Evolutionary conservation across 2,888 invertebrate species (phyloP).

Genomic region (Dryocosmus kuriphilus): DNA sequence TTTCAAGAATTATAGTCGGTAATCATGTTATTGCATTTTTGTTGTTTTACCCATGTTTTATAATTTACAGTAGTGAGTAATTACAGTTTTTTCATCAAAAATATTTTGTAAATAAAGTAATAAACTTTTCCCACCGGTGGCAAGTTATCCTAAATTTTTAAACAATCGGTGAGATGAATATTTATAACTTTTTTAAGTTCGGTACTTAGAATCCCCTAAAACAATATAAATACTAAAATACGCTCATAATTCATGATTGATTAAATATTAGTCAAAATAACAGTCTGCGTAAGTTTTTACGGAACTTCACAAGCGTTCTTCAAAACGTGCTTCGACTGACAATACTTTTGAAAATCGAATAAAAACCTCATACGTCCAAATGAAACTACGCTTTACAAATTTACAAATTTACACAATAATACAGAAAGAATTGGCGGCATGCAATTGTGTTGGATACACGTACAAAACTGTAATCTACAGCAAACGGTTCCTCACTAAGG

Average conservation of each 20-base stretch:
- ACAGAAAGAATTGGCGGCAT: conserved; percentile 51
- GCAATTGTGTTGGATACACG: conserved; percentile 34
- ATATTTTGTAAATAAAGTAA: too few species aligned
- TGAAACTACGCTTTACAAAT: conserved; percentile 37
- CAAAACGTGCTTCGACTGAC: conserved; percentile 35
- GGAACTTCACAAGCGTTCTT: conserved; percentile 23
- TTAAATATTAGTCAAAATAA: conserved; percentile 12
- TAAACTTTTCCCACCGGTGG: too few species aligned
- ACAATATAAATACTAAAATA: too few species aligned
- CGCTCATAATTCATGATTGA: not conserved
- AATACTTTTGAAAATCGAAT: conserved; percentile 9
- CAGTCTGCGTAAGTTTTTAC: conserved; percentile 8
- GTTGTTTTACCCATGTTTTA: too few species aligned
- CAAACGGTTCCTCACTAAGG: conserved; percentile 9
- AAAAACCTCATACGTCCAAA: conserved; percentile 28
- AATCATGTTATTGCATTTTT: too few species aligned
- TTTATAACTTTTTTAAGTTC: too few species aligned
- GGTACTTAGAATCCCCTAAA: too few species aligned
- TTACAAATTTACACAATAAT: conserved; percentile 49
- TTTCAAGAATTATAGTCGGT: too few species aligned
- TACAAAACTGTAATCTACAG: conserved; percentile 16
- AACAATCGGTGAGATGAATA: too few species aligned
- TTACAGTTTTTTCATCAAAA: too few species aligned
- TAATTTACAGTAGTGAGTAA: too few species aligned
- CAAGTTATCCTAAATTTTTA: too few species aligned